Evolutionary conservation across 2,797 vertebrate genomes (phyloP).

Genomic region (Darevskia mixta): DNA sequence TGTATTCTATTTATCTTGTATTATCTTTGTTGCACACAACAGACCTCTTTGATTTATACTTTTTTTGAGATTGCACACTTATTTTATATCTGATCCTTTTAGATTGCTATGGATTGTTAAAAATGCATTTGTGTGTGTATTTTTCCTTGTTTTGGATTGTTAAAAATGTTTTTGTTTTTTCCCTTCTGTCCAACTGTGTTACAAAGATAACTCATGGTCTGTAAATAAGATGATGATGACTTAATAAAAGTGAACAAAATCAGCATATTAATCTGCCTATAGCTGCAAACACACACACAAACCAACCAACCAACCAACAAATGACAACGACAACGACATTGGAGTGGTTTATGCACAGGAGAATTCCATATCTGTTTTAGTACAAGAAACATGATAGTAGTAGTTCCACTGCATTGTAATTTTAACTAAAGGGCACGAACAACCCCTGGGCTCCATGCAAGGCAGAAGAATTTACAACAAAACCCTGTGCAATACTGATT

Average conservation of each 20-base stretch:
- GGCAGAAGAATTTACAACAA: background rate
- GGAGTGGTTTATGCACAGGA: background rate
- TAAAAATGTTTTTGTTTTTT: too few relatives aligned
- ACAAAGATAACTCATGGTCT: background rate
- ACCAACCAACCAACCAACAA: too few relatives aligned
- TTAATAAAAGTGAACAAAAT: background rate
- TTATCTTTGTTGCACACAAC: background rate
- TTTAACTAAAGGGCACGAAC: background rate
- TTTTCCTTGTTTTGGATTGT: too few relatives aligned
- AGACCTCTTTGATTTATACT: background rate
- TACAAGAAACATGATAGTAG: background rate
- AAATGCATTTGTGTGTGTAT: too few relatives aligned
- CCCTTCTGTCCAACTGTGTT: too few relatives aligned
- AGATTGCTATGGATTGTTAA: too few relatives aligned
- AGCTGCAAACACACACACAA: background rate
- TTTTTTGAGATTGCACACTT: background rate
- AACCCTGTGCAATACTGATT: background rate
- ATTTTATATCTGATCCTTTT: too few relatives aligned
- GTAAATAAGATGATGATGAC: background rate
- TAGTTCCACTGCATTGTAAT: background rate
- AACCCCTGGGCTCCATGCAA: background rate
- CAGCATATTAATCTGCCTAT: background rate
- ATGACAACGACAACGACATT: background rate
- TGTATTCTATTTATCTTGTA: background rate
- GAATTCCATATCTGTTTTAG: background rate